Evolutionary conservation across 2,888 invertebrate genomes (phyloP), one percentile per base, ranked within the genome.

Genomic region (Pseudococcus longispinus): DNA sequence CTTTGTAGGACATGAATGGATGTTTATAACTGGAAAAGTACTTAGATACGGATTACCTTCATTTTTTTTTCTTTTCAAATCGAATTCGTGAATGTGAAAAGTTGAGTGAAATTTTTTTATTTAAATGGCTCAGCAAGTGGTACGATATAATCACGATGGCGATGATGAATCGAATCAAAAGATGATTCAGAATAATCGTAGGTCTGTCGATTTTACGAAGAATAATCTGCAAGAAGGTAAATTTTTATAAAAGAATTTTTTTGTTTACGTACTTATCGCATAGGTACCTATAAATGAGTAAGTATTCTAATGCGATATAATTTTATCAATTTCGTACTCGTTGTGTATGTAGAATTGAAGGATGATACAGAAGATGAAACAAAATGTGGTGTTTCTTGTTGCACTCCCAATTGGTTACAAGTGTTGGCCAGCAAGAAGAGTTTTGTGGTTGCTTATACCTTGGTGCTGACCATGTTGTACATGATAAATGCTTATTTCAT

Each of bases 401-500:
- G 88, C 46, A 88, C 88, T 23, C 89, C 89, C 29, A 90, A 90
- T 88, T 94, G 93, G 92, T 90, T 94, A 88, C 93, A 92, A 89
- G 90, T 91, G 88, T 92, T 92, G 89, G 93, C 94, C 84, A 93
- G 92, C n/a, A 91, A 93, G 83, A 93, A 92, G 89, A 91, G 91
- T 87, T 94, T 94, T 90, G 92, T 94, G 90, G 90, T 91, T 6
- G 92, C 94, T 18, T 94, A 94, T 89, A 93, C 94, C 13, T 90
- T 94, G 15, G 90, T 94, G 65, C 94, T 94, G 32, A 93, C 93
- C 85, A 92, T 93, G 15, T 94, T 94, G 89, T 92, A 93, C 85
- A 94, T 93, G 93, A 92, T 93, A 42, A 93, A 93, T 89, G 92
- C 94, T 89, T 94, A 94, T 89, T 93, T 93, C 89, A 91, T 93